Conservation (phyloP, 2,113 vertebrate genomes). For the Serilophus lunatus region DNA sequence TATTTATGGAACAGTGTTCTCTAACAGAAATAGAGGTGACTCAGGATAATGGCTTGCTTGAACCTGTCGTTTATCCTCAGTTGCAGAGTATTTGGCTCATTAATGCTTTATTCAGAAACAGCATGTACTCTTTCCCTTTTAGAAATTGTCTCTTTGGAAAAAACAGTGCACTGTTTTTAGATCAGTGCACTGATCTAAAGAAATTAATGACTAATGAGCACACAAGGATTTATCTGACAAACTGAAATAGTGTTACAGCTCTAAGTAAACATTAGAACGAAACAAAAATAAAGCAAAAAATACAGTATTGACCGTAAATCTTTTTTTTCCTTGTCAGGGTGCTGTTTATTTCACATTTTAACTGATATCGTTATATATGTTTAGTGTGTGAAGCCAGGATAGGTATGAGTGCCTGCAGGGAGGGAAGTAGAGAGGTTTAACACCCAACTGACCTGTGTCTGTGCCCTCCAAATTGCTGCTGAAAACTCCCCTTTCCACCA, state of each 20-base stretch:
- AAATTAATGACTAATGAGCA: not conserved
- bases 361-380: not conserved
- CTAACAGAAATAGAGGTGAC: not conserved
- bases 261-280: not conserved
- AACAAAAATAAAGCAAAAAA: not conserved
- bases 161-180: not conserved
- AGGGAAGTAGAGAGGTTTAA: not conserved
- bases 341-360: not conserved
- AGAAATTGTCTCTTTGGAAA: not conserved
- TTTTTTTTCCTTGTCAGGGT: not conserved
- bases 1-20: not conserved
- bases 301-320: not conserved
- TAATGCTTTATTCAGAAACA: not conserved
- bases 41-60: conserved; percentile 1
- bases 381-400: not conserved
- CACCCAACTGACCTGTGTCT: not conserved
- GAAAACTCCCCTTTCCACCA: not conserved
- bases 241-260: not conserved
- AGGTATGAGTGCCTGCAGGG: not conserved
- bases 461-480: not conserved
- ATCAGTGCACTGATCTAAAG: too few species aligned
- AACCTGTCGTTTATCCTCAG: not conserved
- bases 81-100: not conserved
- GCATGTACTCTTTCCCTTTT: not conserved
- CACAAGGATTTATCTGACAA: not conserved